Evolutionary conservation across 2,113 vertebrate genomes (phyloP).

Genomic region (Sylvietta virens): DNA sequence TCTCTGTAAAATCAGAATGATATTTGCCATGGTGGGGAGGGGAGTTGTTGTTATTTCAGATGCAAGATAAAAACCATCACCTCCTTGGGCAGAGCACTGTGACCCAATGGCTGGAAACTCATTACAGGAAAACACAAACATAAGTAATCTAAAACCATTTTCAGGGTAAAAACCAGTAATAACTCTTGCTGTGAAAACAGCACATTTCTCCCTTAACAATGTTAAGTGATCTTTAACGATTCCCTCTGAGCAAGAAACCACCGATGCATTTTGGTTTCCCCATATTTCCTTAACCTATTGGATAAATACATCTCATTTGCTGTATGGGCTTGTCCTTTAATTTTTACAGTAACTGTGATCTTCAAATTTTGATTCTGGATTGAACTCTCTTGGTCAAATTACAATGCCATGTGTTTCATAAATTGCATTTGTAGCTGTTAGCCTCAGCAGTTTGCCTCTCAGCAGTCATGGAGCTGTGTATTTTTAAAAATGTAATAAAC

Average conservation of each 20-base stretch:
- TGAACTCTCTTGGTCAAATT: neutral
- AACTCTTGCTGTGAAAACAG: neutral
- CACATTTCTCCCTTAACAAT: neutral
- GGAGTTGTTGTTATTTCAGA: neutral
- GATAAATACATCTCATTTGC: neutral
- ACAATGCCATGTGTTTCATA: neutral
- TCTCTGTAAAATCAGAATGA: neutral
- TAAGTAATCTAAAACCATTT: neutral
- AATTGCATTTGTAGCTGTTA: constrained; percentile 39
- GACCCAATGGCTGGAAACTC: neutral
- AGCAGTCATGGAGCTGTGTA: neutral
- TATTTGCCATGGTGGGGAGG: rapidly evolving
- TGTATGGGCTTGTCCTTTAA: neutral
- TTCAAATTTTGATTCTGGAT: neutral
- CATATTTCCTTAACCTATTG: neutral
- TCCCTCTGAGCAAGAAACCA: neutral
- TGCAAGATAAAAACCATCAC: neutral
- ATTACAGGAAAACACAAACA: neutral
- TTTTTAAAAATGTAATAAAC: constrained; percentile 39
- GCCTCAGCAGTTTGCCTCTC: neutral
- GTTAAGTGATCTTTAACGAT: neutral
- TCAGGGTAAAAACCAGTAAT: neutral
- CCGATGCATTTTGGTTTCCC: neutral
- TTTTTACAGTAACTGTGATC: neutral
- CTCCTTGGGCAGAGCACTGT: neutral